These are phyloP conservation scores for Linurgus olivaceus DNA, from an alignment of 2,797 vertebrate genomes.

Conservation along the genomic window DNA sequence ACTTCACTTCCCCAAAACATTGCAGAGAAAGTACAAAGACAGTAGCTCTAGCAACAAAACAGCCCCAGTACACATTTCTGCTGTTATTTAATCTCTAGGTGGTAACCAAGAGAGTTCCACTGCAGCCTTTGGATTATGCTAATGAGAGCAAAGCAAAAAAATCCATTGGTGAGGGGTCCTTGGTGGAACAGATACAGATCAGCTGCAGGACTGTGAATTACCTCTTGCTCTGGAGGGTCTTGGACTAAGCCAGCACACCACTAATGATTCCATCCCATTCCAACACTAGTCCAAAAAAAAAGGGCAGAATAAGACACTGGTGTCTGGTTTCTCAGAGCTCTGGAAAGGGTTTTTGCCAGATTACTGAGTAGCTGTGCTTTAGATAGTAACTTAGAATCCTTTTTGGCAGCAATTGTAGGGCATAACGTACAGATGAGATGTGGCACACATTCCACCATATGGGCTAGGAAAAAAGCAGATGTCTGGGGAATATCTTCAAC, in stretches of 20 bases:
- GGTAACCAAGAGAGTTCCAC: neutral
- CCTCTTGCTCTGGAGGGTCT: neutral
- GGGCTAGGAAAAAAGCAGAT: conserved; percentile 56
- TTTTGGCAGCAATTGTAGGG: neutral
- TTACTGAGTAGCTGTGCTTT: neutral
- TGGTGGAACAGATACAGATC: neutral
- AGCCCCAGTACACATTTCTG: neutral
- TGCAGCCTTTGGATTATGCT: neutral
- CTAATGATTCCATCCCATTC: neutral
- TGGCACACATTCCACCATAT: conserved; percentile 53
- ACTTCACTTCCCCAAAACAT: neutral
- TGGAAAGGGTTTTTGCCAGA: neutral
- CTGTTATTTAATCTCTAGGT: neutral
- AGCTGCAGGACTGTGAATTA: neutral
- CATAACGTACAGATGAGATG: conserved; percentile 34
- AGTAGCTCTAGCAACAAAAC: neutral
- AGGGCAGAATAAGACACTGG: neutral
- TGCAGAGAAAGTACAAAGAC: neutral
- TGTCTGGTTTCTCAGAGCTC: neutral
- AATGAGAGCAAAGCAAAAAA: neutral
- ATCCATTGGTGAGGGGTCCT: neutral
- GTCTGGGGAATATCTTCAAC: conserved; percentile 47
- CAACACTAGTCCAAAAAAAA: neutral
- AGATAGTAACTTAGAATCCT: neutral
- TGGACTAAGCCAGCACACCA: neutral